Evolutionary conservation across 2,888 invertebrate genomes (phyloP), one percentile per base, ranked within the genome.

Genomic region (Drosophila ustulata): DNA sequence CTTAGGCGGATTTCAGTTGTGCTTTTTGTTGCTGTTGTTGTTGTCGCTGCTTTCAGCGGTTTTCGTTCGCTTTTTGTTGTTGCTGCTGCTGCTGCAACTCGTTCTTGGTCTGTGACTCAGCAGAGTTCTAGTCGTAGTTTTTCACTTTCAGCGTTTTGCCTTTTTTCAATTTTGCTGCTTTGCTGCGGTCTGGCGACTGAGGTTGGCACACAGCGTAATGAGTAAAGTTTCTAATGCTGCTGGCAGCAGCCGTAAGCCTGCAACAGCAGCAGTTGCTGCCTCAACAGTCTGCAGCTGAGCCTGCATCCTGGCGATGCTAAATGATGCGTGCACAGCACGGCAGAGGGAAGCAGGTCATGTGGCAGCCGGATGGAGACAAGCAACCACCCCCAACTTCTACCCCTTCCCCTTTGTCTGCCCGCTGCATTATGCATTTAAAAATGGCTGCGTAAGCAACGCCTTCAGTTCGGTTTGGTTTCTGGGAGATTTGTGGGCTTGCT

Each of bases 171-270:
- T 80, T 73, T 71, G 39, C n/a, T 37, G 39, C 72, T 82, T 79
- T 80, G 80, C 71, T 88, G 83, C 65, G 83, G 89, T 82, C 83
- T 86, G 59, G 66, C 70, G 77, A 66, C 86, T 87, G 83, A 77
- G 85, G 75, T 74, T 78, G 88, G 66, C 85, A 78, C 85, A 78
- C 66, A 72, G 67, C 88, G 88, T 89, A 86, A 86, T 86, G 85
- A 86, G 89, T 86, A 86, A 86, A 89, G 89, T 86, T 86, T 85
- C 85, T 89, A 86, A 89, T 86, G 88, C 85, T 82, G 74, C 64
- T 71, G 89, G 89, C 84, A 70, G 18, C 71, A 80, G 76, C 87
- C 73, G 72, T 86, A 80, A 86, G 82, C 74, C 66, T 57, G 73
- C 55, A 30, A n/a, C 39, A 56, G 56, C 32, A 9, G 3, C 53